Evolutionary conservation across 1,140 invertebrate species (phyloP).

Genomic region (Polypedilum pembai): DNA sequence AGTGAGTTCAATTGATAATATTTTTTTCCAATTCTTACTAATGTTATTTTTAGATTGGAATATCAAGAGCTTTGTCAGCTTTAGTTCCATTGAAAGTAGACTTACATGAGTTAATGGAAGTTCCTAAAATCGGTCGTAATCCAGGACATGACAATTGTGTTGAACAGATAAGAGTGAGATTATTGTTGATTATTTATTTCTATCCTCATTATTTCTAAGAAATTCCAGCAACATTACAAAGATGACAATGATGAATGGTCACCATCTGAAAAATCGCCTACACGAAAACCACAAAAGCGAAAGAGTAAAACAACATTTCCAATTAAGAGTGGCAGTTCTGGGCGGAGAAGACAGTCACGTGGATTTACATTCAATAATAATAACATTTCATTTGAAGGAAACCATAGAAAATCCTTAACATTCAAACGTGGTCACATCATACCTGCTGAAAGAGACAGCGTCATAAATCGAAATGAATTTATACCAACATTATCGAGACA

Average conservation of each 20-base stretch:
- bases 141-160: conserved; percentile 48
- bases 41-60: conserved; percentile 46
- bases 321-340: not conserved
- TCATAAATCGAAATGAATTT: not conserved
- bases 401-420: not conserved
- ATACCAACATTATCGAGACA: not conserved
- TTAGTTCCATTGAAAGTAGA: conserved; percentile 47
- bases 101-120: conserved; percentile 44
- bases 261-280: not conserved
- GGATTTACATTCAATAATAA: not conserved
- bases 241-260: not conserved
- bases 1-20: conserved; percentile 38
- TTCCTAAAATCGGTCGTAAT: conserved; percentile 49
- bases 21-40: not conserved
- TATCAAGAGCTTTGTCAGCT: conserved; percentile 53
- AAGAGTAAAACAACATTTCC: not conserved
- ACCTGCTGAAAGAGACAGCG: not conserved
- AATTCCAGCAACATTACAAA: not conserved
- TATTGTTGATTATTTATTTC: not conserved
- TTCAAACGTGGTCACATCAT: not conserved
- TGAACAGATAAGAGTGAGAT: conserved; percentile 41
- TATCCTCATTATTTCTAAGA: not conserved
- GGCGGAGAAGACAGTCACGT: not conserved
- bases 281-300: not conserved
- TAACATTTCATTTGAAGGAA: not conserved